Evolutionary conservation across 2,113 vertebrate genomes (phyloP), one percentile per base, ranked within the genome.

Genomic region (Ranitomeya imitator): DNA sequence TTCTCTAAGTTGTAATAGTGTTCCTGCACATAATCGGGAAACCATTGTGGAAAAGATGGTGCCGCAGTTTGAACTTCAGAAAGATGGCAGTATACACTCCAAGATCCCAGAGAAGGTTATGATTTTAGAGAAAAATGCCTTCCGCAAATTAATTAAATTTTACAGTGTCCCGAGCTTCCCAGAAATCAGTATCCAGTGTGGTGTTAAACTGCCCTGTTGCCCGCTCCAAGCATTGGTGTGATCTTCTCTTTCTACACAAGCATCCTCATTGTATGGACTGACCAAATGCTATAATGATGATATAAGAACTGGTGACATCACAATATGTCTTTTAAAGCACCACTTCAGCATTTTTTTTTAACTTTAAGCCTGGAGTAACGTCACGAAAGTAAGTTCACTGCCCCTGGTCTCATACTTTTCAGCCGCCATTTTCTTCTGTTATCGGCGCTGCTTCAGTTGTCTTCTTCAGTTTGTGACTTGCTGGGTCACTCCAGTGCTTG

Each of bases 101-200:
- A 93, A 95, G 79, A 92, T 97, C 60, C 94, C 96, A 0, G 95
- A 96, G 90, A 94, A 95, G 89, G 93, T 96, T 26, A 93, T 94
- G 92, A 79, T 94, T 80, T 89, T 95, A 86, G 96, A 94, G 79
- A 97, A 95, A 91, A 94, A 95, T 89, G 94, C 94, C 86, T 93
- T 96, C 83, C 98, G 96, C 90, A 98, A 97, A 89, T 94, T 97
- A 4, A 97, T 97, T 86, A 99, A 98, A 92, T 97, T 98, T 91
- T 96, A 97, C 92, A 98, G 97, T 0, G 95, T 98, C 18, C 97
- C 97, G 18, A 97, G 94, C 91, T 97, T 99, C 89, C 95, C 96
- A 0, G 97, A 98, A 69, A 96, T 95, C 84, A 95, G 93, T 91
- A 92, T 95, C 59, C 97, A 96, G 80, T 97, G 97, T 79, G 94